These are phyloP conservation scores for Odontocolon sp. DNA, from an alignment of 2,888 invertebrate species.

Conservation along the genomic window DNA sequence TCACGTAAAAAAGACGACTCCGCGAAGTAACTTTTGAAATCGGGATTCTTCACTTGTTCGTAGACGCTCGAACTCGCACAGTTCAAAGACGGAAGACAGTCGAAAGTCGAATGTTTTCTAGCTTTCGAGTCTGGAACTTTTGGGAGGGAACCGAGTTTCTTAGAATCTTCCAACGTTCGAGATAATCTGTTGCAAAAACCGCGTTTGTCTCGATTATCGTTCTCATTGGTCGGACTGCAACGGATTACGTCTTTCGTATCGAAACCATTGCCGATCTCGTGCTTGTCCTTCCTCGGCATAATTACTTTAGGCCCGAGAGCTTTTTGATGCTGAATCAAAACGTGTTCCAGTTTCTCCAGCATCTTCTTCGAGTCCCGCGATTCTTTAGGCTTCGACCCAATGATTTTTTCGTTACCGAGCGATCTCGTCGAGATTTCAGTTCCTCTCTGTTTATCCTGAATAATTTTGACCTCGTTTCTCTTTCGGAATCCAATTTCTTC, in stretches of 20 bases:
- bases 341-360: conserved; percentile 85
- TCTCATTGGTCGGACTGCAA: conserved; percentile 72
- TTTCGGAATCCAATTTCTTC: background rate
- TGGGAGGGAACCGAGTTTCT: conserved; percentile 46
- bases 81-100: conserved; percentile 79
- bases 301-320: conserved; percentile 65
- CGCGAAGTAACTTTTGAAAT: conserved; percentile 61
- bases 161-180: conserved; percentile 60
- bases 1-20: conserved; percentile 26
- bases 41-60: conserved; percentile 54
- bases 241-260: conserved; percentile 72
- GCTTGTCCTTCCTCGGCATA: conserved; percentile 54
- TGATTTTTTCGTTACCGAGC: background rate
- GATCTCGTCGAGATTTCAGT: conserved; percentile 61
- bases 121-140: conserved; percentile 53
- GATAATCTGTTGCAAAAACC: conserved; percentile 64
- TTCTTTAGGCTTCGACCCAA: background rate
- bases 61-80: conserved; percentile 71
- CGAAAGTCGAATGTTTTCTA: conserved; percentile 66
- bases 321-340: conserved; percentile 82
- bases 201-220: conserved; percentile 62
- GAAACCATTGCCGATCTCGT: conserved; percentile 22
- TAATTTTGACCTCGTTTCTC: background rate
- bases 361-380: conserved; percentile 84
- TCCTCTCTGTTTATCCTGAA: background rate